Base-by-base conservation (phyloP, 1,140 invertebrate genomes). In the Drosophila arawakana region DNA sequence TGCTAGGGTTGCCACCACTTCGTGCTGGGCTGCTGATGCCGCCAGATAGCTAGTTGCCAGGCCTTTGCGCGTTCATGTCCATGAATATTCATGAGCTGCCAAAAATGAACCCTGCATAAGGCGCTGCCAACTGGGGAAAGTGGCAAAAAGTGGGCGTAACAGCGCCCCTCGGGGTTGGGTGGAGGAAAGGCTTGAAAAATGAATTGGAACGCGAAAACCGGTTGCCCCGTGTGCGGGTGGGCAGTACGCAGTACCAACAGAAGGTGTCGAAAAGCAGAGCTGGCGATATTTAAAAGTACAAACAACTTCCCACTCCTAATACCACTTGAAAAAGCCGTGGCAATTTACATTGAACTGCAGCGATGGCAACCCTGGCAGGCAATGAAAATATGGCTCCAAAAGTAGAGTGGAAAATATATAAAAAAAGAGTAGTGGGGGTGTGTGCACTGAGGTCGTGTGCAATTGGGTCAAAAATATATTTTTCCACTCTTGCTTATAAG, bases 71-170 rank as follows among this genome's bases (percentile, higher is more conserved):
- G 83, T 86, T 88, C 83, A 86, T 86, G 83, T 83, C 76, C 72
- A 86, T 88, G 83, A 86, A 86, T 86, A 86, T 86, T 86, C 83
- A 86, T 86, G 83, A 88, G 83, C 55, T 83, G 80, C 76, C 82
- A 78, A 86, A 86, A 88, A 82, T 70, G 77, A 84, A 78, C 46
- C 70, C 34, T 50, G 63, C 63, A 62, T 49, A 62, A 69, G 71
- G 70, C 73, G 69, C 30, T 54, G 65, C 44, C 44, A 72, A 41
- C 9, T 35, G 25, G 65, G n/a, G 7, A 37, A 11, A 35, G 15
- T 18, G 15, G 9, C 15, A 5, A 11, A 39, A 41, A 44, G 41
- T 47, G 52, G 50, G 37, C 21, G 13, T 21, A 37, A 44, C 44
- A 39, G 47, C n/a, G 6, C 25, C 4, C 25, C 25, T 5, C 34